phyloP scores from a whole-genome alignment of 2,797 vertebrate species.

The Ficedula albicollis region DNA sequence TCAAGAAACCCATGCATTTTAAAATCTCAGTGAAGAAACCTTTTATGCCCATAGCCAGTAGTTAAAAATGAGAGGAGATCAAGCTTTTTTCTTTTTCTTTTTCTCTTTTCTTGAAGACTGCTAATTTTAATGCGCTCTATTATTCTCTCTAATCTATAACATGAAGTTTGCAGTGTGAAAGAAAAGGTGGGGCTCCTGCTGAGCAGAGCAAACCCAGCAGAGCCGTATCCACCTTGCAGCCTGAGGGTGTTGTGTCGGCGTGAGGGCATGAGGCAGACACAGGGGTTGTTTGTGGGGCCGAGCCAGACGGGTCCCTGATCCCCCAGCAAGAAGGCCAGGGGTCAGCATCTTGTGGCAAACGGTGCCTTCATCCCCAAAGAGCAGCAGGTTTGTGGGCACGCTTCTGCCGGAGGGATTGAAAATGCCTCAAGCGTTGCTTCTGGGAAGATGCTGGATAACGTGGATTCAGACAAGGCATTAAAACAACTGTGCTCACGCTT shows the following conservation, averaged over 20 bases:
- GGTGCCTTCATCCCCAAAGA: background rate
- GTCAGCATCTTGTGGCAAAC: conserved; percentile 20
- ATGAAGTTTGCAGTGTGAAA: background rate
- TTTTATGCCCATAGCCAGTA: background rate
- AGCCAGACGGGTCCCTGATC: background rate
- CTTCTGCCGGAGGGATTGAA: background rate
- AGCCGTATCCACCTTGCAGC: background rate
- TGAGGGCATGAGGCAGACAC: background rate
- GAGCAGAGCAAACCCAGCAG: background rate
- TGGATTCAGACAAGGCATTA: background rate
- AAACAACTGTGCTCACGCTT: background rate
- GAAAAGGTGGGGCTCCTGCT: background rate
- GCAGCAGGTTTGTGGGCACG: conserved; percentile 32
- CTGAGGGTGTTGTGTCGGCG: conserved; percentile 10
- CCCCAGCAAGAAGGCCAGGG: background rate
- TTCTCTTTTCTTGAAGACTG: background rate
- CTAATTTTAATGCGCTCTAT: background rate
- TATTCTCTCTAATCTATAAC: background rate
- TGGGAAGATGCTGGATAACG: background rate
- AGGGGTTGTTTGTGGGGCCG: background rate
- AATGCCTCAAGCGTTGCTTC: conserved; percentile 26
- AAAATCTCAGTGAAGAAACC: background rate
- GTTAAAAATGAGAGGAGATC: conserved; percentile 17
- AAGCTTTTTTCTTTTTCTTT: background rate
- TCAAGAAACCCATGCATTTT: background rate